A percentile compares a stretch with the other conserved stretches of the same genome.
Conservation (phyloP, 2,888 invertebrate genomes). For the Drosophila trichaetosa region DNA sequence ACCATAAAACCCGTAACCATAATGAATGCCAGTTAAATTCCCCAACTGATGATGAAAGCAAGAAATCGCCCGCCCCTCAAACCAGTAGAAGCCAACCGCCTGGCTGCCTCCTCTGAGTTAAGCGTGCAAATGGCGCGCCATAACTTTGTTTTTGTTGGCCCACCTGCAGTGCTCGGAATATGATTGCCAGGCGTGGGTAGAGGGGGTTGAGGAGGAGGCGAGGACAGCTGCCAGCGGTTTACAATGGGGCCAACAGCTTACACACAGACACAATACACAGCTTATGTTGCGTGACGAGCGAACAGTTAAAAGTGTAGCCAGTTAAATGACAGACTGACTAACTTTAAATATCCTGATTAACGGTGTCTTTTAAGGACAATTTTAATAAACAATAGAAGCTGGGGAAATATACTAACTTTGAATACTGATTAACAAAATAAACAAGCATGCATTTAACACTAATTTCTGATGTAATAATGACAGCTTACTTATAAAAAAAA, state of each 20-base stretch:
- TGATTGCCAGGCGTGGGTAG: slow-evolving; percentile 27
- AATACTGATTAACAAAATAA: background rate
- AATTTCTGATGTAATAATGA: accelerated
- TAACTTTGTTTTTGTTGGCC: slow-evolving; percentile 39
- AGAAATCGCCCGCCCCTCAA: background rate
- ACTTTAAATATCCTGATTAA: slow-evolving; percentile 8
- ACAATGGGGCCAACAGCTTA: slow-evolving; percentile 68
- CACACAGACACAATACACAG: slow-evolving; percentile 51
- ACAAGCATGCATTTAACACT: background rate
- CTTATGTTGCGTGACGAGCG: slow-evolving; percentile 53
- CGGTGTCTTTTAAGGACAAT: background rate
- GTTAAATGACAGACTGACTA: slow-evolving; percentile 4
- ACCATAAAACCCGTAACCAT: slow-evolving; percentile 35
- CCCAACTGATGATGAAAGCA: slow-evolving; percentile 29
- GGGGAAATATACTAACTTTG: accelerated
- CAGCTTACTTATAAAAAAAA: background rate
- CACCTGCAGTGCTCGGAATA: slow-evolving; percentile 33
- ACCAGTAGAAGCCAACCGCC: background rate
- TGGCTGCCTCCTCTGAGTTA: slow-evolving; percentile 1
- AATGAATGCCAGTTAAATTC: slow-evolving; percentile 55
- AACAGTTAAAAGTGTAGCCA: slow-evolving; percentile 30
- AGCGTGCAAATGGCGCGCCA: slow-evolving; percentile 47
- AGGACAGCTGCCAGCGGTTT: slow-evolving; percentile 51
- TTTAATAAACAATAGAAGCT: background rate
- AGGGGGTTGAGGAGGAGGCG: background rate